Conservation (phyloP, 2,797 vertebrate genomes). For the Smutsia gigantea region DNA sequence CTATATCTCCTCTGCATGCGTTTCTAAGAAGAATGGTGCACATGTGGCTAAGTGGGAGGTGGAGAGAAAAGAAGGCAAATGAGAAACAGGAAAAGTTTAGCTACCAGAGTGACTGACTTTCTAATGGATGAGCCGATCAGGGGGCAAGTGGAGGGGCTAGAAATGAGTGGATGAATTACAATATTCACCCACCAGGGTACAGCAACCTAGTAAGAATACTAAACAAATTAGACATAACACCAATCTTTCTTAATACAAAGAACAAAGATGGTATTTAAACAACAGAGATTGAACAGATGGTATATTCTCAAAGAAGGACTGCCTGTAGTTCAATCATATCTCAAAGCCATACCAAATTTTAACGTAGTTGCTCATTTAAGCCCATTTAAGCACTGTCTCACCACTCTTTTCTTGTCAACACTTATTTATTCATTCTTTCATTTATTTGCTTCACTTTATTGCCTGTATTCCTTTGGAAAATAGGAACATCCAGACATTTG, state of each 20-base stretch:
- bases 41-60: background rate
- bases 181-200: background rate
- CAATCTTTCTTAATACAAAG: background rate
- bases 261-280: background rate
- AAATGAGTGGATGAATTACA: background rate
- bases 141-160: accelerated
- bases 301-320: background rate
- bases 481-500: background rate
- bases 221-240: background rate
- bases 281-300: background rate
- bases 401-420: background rate
- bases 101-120: background rate
- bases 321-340: background rate
- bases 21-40: background rate
- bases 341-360: background rate
- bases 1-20: background rate
- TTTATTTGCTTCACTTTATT: background rate
- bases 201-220: background rate
- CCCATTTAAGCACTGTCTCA: background rate
- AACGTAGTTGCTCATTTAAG: background rate
- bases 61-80: background rate
- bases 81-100: background rate
- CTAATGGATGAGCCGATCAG: background rate
- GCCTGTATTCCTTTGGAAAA: background rate
- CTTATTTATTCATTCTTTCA: background rate